Percentiles rank a stretch among this genome's conserved stretches.
Conservation (phyloP, 2,888 invertebrate species). For the Pachliopta kotzebuea region DNA sequence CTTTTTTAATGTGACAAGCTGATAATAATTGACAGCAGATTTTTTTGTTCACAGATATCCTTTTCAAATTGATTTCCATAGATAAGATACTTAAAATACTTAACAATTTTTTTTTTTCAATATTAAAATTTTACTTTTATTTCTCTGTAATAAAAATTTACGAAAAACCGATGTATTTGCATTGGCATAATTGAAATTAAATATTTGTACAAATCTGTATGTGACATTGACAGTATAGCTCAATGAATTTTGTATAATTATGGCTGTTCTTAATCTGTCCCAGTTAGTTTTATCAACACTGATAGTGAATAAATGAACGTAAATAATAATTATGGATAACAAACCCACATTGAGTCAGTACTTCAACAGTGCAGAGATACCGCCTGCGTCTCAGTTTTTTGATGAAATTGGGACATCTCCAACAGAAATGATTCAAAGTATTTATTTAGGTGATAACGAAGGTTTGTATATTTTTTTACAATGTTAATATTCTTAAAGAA, state of each 20-base stretch:
- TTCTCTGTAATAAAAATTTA: too few relatives aligned
- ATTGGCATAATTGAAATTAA: too few relatives aligned
- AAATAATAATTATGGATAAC: slow-evolving; percentile 58
- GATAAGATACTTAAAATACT: too few relatives aligned
- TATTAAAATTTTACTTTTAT: too few relatives aligned
- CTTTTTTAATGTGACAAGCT: slow-evolving; percentile 12
- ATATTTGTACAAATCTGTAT: too few relatives aligned
- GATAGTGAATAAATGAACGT: slow-evolving; percentile 14
- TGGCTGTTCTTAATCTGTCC: too few relatives aligned
- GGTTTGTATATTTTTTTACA: slow-evolving; percentile 41
- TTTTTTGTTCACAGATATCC: not conserved
- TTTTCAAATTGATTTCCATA: too few relatives aligned
- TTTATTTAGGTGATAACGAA: slow-evolving; percentile 67
- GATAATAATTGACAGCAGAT: not conserved
- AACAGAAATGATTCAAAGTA: slow-evolving; percentile 73
- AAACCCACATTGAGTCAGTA: slow-evolving; percentile 80
- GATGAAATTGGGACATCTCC: slow-evolving; percentile 74
- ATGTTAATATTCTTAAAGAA: not conserved
- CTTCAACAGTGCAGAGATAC: slow-evolving; percentile 70
- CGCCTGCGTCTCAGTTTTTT: slow-evolving; percentile 72
- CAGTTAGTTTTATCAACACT: slow-evolving; percentile 15
- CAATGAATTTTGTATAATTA: too few relatives aligned
- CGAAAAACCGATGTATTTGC: too few relatives aligned
- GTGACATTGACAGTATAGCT: too few relatives aligned
- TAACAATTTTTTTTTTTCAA: too few relatives aligned